A percentile compares a stretch with the other conserved stretches of the same genome.
Conservation (phyloP, 2,888 invertebrate species). For the Agonum fuliginosum region DNA sequence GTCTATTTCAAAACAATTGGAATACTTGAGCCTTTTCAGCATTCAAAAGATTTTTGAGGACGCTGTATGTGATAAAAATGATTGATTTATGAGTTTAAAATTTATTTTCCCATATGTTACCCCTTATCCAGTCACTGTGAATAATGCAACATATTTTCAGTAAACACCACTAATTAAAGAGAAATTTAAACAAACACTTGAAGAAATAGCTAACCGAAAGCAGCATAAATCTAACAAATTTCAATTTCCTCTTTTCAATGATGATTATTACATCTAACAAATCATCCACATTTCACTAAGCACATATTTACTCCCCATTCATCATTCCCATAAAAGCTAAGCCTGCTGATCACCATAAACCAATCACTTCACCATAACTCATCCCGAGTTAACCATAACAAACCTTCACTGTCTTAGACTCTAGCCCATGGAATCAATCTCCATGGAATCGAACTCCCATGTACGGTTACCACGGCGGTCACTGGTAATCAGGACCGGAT, state of each 20-base stretch:
- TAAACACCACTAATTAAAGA: too few species aligned
- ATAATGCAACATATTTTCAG: too few species aligned
- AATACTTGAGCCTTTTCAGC: too few species aligned
- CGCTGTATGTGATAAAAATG: too few species aligned
- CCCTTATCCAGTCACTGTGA: too few species aligned
- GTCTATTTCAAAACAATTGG: too few species aligned
- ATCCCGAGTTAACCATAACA: background rate
- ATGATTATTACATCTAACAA: background rate
- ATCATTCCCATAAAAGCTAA: background rate
- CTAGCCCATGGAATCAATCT: background rate
- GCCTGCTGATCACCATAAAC: background rate
- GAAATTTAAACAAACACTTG: background rate
- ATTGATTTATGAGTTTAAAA: too few species aligned
- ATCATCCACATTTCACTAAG: background rate
- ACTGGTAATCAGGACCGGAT: too few species aligned
- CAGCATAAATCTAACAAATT: background rate
- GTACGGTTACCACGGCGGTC: conserved; percentile 7
- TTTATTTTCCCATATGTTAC: too few species aligned
- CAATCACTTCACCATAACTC: background rate
- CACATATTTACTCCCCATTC: background rate
- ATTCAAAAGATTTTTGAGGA: too few species aligned
- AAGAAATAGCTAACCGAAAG: background rate
- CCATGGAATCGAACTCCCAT: background rate
- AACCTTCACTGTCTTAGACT: background rate
- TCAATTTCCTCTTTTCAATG: background rate